Base-by-base conservation (phyloP, 2,113 vertebrate genomes). In the Rhizomys pruinosus region DNA sequence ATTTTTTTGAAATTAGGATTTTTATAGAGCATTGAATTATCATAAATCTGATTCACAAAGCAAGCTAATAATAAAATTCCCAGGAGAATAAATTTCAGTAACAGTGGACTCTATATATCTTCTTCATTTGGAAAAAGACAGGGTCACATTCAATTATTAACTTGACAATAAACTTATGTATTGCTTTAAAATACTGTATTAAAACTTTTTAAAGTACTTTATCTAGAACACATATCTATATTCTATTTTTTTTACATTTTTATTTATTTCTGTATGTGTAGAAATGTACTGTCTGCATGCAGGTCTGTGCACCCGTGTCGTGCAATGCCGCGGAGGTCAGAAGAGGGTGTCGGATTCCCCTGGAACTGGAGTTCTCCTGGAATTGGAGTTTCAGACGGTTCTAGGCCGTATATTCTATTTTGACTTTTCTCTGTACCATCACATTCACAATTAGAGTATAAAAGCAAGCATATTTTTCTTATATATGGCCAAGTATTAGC, bases 131-230 rank as follows among this genome's bases (percentile, higher is more conserved):
- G 74, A 23, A 92, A n/a, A 69, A 34, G 15, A 74, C 1, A n/a
- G 11, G 37, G 13, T 72, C 52, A 11, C 10, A 88, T 69, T 47
- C 13, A 20, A 84, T 32, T 71, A 61, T 82, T 94, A 79, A 89
- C 87, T 71, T 86, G 74, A 80, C 87, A 84, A 92, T 77, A 71
- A 93, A 85, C 29, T 66, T 15, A 90, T 59, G 1, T 57, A 92
- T 63, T n/a, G n/a, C n/a, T n/a, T n/a, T n/a, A n/a, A n/a, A n/a
- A n/a, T n/a, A n/a, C n/a, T n/a, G n/a, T n/a, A n/a, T n/a, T n/a
- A n/a, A n/a, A n/a, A n/a, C n/a, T n/a, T n/a, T n/a, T n/a, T n/a
- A n/a, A n/a, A n/a, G n/a, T n/a, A n/a, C n/a, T n/a, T n/a, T n/a
- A n/a, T n/a, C n/a, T n/a, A n/a, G n/a, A n/a, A n/a, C n/a, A n/a